Evolutionary conservation across 2,888 invertebrate genomes (phyloP), one percentile per base, ranked within the genome.

Genomic region (Cotesia congregata): DNA sequence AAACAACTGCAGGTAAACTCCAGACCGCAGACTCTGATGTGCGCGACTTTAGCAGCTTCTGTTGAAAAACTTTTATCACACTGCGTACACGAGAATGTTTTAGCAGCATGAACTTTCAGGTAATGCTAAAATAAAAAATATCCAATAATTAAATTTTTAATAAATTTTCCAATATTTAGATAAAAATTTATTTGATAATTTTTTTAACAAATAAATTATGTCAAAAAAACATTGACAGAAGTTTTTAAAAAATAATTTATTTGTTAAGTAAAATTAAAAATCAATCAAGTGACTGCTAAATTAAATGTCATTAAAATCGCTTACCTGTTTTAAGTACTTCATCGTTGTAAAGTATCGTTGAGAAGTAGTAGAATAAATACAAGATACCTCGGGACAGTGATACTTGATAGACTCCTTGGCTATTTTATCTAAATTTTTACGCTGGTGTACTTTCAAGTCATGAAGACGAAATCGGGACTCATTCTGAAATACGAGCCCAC

Each of bases 31-130:
- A 89, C 83, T 80, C 86, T 85, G 2, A 82, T 77, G 76, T 90
- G 90, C 17, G 88, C 88, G n/a, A 86, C 86, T 77, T 85, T 87
- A 0, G 89, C 88, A 39, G 89, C 87, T 80, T 86, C 87, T 0
- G 90, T 90, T 0, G 90, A 88, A 77, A 90, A 90, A 64, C 86
- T 85, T 78, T 90, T 90, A 0, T 86, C 82, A 74, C 90, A 90
- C 39, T 81, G 82, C 0, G 83, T 83, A 75, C 90, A 90, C 6
- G 83, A 80, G 75, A 87, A 88, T n/a, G 82, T 87, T 79, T 88
- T 90, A 6, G 88, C 87, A 0, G 90, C 90, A 62, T 90, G 90
- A 20, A 90, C 90, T 83, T 90, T 90, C 39, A 90, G 82, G 77
- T 89, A 90, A 78, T 90, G 90, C 90, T 90, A 80, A 1, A 84